Conservation (phyloP, 2,113 vertebrate species). For the Actenoides hombroni region DNA sequence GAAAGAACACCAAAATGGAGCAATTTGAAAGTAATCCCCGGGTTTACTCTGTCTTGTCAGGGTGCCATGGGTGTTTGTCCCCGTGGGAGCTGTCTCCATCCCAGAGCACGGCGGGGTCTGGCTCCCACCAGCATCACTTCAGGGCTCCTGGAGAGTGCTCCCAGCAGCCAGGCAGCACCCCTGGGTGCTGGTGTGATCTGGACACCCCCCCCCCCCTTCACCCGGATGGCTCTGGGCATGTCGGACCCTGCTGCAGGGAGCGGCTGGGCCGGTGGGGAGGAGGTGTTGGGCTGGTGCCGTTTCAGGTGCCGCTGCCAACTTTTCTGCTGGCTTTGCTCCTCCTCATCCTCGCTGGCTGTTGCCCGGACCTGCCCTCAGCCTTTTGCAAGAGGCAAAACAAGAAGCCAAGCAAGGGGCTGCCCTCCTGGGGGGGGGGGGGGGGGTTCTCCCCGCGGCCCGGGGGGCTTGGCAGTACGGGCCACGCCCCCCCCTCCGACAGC, state of each 20-base stretch:
- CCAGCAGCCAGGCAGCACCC: not conserved
- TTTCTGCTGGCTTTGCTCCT: not conserved
- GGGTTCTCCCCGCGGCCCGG: too few relatives aligned
- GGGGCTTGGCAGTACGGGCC: too few relatives aligned
- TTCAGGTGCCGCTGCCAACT: not conserved
- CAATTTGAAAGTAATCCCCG: not conserved
- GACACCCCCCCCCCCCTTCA: not conserved
- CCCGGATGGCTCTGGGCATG: rapidly evolving
- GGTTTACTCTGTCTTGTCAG: not conserved
- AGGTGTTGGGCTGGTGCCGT: not conserved
- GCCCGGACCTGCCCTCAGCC: not conserved
- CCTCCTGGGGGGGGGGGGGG: not conserved
- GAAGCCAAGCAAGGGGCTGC: not conserved
- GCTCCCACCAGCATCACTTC: rapidly evolving
- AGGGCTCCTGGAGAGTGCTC: not conserved
- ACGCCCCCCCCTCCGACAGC: too few relatives aligned
- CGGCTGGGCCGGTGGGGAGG: rapidly evolving
- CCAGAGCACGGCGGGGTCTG: not conserved
- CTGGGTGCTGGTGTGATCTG: rapidly evolving
- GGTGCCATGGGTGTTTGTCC: not conserved
- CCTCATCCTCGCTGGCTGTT: not conserved
- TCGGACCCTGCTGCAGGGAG: rapidly evolving
- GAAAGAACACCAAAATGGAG: not conserved
- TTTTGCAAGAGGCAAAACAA: not conserved
- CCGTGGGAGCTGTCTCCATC: not conserved